Percentiles rank a stretch among this genome's conserved stretches.
Conservation (phyloP, 2,113 vertebrate genomes). For the Mus spicilegus region DNA sequence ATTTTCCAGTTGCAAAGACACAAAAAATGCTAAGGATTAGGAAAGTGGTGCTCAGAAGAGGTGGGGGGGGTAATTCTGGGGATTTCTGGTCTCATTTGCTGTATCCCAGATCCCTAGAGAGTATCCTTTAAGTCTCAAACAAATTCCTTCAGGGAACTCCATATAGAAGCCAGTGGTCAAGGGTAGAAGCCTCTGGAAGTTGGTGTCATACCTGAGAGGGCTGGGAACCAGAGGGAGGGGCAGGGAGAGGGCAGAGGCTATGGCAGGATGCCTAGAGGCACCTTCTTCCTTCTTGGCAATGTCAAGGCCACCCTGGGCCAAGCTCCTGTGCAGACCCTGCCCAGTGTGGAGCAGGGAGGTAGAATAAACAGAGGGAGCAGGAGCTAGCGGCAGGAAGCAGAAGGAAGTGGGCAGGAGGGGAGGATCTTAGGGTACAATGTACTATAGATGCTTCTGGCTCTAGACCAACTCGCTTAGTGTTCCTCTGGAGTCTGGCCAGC, state of each 20-base stretch:
- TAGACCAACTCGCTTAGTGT: constrained; percentile 16
- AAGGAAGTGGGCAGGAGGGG: neutral
- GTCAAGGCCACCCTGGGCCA: neutral
- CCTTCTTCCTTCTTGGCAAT: neutral
- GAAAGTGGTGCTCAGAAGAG: neutral
- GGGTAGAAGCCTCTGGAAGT: neutral
- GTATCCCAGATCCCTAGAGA: neutral
- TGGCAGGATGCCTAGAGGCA: neutral
- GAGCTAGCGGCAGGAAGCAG: neutral
- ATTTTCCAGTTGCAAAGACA: neutral
- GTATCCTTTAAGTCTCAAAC: neutral
- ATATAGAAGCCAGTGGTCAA: neutral
- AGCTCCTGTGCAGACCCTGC: neutral
- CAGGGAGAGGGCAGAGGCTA: neutral
- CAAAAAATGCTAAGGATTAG: neutral
- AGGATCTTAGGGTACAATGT: neutral
- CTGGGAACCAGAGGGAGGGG: neutral
- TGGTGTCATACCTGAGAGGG: neutral
- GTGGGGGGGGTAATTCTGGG: neutral
- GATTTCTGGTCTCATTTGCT: neutral
- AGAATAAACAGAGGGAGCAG: too few species aligned
- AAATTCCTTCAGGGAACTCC: neutral
- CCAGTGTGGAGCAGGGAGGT: neutral
- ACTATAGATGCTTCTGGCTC: neutral
- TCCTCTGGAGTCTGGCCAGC: constrained; percentile 46